These are phyloP conservation scores for Albula goreensis DNA, from an alignment of 2,113 vertebrate species.

Conservation along the genomic window DNA sequence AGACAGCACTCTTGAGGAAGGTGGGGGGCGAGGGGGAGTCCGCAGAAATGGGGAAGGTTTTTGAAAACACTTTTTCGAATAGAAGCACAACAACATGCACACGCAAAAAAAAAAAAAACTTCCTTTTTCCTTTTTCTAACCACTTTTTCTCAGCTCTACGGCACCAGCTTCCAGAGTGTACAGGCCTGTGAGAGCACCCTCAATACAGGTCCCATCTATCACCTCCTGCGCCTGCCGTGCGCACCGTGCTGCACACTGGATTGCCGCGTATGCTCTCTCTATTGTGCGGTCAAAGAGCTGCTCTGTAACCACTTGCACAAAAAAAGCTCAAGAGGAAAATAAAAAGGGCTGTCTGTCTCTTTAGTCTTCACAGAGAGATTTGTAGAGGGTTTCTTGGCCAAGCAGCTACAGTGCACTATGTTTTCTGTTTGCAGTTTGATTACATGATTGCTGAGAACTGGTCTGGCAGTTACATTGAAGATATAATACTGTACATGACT, in stretches of 20 bases:
- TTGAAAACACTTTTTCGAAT: slow-evolving; percentile 43
- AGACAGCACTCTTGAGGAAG: slow-evolving; percentile 61
- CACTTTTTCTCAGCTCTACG: slow-evolving; percentile 56
- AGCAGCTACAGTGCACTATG: background rate
- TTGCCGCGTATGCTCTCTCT: background rate
- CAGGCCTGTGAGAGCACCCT: background rate
- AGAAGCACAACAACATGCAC: slow-evolving; percentile 32
- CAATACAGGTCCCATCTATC: background rate
- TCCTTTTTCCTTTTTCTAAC: slow-evolving; percentile 50
- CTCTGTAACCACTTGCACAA: background rate
- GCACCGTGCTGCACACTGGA: background rate
- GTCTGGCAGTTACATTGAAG: background rate
- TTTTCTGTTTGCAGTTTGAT: background rate
- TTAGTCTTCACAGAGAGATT: background rate
- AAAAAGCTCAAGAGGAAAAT: background rate
- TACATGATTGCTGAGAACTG: background rate
- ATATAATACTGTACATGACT: background rate
- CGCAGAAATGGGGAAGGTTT: slow-evolving; percentile 42
- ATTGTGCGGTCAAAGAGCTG: background rate
- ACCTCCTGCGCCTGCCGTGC: background rate
- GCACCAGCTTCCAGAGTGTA: slow-evolving; percentile 28
- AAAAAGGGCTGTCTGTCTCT: background rate
- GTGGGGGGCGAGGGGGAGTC: slow-evolving; percentile 47
- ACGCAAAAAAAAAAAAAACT: background rate
- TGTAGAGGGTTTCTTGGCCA: background rate